Base-by-base conservation (phyloP, 2,113 vertebrate genomes). In the Eudyptes chrysolophus region DNA sequence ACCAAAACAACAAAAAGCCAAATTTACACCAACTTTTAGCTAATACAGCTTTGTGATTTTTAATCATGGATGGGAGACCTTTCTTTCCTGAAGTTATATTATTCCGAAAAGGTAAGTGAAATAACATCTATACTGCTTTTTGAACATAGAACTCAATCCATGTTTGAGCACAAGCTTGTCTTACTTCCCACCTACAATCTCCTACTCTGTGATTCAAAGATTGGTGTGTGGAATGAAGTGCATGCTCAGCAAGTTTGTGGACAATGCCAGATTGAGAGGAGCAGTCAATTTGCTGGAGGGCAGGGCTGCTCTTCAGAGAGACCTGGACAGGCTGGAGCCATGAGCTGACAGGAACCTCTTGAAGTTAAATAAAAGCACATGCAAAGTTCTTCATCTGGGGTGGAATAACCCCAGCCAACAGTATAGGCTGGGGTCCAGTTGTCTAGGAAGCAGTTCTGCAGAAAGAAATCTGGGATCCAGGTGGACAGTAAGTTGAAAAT, bases 41-140 rank as follows among this genome's bases (percentile, higher is more conserved):
- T 55, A 61, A 51, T 21, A 55, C 2, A 48, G 4, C 14, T 69
- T 24, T 1, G 4, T 34, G 3, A 0, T 13, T 74, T 93, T 86
- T 16, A 70, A 42, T 16, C 10, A 66, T 17, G 34, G 10, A 32
- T 30, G 7, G 19, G 8, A 62, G 12, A 52, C 3, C 5, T 52
- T 86, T 74, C 10, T 65, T 74, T 66, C 3, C 14, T 83, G 16
- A 40, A 86, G n/a, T 75, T 70, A 6, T 16, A 27, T 61, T 65
- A 60, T 52, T 90, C 5, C 4, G 36, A 36, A 69, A 57, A 68
- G 4, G 11, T 21, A 7, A 6, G 6, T 48, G 19, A 62, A 92
- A 52, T 76, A 48, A 54, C 8, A 65, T n/a, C 17, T 72, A 32
- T 29, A 46, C 21, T 82, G 16, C 5, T 46, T 85, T 87, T 64